phyloP scores from a whole-genome alignment of 2,797 vertebrate species.

The Falco peregrinus region DNA sequence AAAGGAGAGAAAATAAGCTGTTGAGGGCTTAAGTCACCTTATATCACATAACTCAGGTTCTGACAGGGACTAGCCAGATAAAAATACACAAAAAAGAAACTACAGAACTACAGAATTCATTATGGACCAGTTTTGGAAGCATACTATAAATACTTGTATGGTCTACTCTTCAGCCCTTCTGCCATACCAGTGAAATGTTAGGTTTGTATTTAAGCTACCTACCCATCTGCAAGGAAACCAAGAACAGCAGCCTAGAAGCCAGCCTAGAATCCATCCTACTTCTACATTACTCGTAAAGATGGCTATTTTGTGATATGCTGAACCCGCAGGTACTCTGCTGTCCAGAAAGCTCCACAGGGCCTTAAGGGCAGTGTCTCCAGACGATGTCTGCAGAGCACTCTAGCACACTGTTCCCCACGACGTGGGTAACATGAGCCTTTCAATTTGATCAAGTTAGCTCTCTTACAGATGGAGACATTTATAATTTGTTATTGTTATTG shows the following conservation, averaged over 20 bases:
- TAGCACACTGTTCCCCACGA: background rate
- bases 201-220: background rate
- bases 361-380: background rate
- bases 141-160: background rate
- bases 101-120: background rate
- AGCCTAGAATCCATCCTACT: background rate
- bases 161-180: background rate
- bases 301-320: background rate
- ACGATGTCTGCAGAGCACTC: background rate
- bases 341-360: background rate
- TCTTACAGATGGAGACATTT: constrained; percentile 26
- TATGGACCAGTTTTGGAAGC: background rate
- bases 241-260: background rate
- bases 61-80: background rate
- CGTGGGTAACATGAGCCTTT: background rate
- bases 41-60: background rate
- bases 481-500: constrained; percentile 57
- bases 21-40: background rate
- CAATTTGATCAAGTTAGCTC: background rate
- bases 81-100: background rate
- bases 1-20: background rate
- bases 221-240: background rate
- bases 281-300: background rate
- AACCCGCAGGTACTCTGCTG: background rate
- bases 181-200: fast-evolving